Conservation (phyloP, 2,888 invertebrate genomes). For the Calameuta filiformis region DNA sequence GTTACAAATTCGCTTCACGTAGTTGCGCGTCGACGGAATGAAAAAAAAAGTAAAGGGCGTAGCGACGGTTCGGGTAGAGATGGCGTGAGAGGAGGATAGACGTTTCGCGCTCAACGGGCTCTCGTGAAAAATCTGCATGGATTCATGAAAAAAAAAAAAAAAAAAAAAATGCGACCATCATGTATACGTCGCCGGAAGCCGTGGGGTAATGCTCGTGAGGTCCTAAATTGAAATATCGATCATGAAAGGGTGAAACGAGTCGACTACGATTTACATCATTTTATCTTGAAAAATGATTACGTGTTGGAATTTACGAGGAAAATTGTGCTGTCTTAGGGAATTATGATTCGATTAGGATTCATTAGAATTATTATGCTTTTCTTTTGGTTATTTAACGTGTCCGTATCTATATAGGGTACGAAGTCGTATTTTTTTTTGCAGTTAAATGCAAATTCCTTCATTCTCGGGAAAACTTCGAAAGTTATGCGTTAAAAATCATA, state of each 20-base stretch:
- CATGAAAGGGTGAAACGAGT: neutral
- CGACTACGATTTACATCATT: neutral
- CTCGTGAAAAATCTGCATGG: slow-evolving; percentile 59
- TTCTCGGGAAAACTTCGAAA: neutral
- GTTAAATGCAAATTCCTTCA: neutral
- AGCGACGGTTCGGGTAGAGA: slow-evolving; percentile 3
- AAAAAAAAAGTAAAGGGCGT: slow-evolving; percentile 47
- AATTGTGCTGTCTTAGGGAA: neutral
- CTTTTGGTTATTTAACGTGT: neutral
- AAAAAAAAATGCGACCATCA: slow-evolving; percentile 29
- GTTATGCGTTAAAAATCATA: neutral
- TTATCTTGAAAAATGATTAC: neutral
- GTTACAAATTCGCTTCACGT: slow-evolving; percentile 62
- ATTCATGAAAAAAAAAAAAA: slow-evolving; percentile 35
- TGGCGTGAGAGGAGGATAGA: slow-evolving; percentile 23
- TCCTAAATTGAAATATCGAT: slow-evolving; percentile 4
- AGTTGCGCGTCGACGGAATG: slow-evolving; percentile 51
- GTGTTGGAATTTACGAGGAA: neutral
- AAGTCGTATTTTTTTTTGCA: neutral
- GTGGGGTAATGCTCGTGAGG: slow-evolving; percentile 14
- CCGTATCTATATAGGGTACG: no score
- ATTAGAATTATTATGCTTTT: neutral
- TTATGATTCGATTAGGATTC: neutral
- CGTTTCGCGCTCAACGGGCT: slow-evolving; percentile 16
- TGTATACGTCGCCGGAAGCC: slow-evolving; percentile 32